Conservation (phyloP, 2,888 invertebrate genomes). For the Taenaris catops region DNA sequence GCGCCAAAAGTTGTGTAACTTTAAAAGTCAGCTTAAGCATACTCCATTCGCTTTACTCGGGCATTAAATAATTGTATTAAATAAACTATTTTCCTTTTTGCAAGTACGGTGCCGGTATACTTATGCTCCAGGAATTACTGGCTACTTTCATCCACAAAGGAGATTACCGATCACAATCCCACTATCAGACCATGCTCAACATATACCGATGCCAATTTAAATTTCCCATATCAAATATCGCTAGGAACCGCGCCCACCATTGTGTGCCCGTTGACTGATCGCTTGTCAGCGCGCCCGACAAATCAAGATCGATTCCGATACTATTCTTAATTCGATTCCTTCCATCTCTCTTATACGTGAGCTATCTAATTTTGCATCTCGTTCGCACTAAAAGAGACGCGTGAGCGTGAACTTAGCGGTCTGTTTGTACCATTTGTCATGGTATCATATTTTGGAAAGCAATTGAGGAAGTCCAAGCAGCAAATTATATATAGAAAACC, state of each 20-base stretch:
- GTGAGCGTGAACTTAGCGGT: too few relatives aligned
- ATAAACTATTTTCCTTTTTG: conserved; percentile 3
- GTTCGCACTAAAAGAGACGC: too few relatives aligned
- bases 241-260: conserved; percentile 55
- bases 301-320: conserved; percentile 71
- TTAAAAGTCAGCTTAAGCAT: too few relatives aligned
- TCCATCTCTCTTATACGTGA: conserved; percentile 31
- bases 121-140: conserved; percentile 5
- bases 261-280: conserved; percentile 56
- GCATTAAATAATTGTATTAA: too few relatives aligned
- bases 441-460: too few relatives aligned
- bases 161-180: conserved; percentile 13
- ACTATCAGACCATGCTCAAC: conserved; percentile 13
- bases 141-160: conserved; percentile 13
- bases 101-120: neutral
- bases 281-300: conserved; percentile 66
- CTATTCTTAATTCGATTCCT: conserved; percentile 59
- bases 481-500: too few relatives aligned
- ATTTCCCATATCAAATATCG: conserved; percentile 48
- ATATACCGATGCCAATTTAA: conserved; percentile 53
- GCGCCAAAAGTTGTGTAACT: too few relatives aligned
- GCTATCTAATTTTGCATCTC: conserved; percentile 24
- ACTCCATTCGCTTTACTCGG: too few relatives aligned
- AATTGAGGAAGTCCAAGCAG: too few relatives aligned
- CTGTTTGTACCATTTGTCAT: too few relatives aligned